Evolutionary conservation across 2,113 vertebrate genomes (phyloP), one percentile per base, ranked within the genome.

Genomic region (Anser cygnoides): DNA sequence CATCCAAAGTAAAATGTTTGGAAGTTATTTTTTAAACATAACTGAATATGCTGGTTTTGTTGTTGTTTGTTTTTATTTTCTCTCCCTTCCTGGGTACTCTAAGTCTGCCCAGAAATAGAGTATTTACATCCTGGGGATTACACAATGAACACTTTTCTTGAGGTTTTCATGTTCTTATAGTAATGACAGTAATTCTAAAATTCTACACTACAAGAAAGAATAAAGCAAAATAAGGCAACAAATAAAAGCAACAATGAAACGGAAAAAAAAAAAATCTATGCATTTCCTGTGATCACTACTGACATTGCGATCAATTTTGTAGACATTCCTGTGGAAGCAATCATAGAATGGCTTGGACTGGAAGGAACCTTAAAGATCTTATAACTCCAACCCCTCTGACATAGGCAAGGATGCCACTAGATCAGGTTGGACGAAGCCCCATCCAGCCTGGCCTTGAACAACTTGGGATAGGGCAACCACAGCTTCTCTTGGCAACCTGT

Each of bases 101-200:
- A 59, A 68, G 5, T 21, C 21, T 89, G 19, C 70, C 29, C 59
- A 83, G 54, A 92, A 92, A 17, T 4, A 76, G 8, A 68, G 2
- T 39, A 57, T 72, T 72, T 82, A 39, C 4, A 49, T 12, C 57
- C 28, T 65, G 4, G n/a, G 39, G 44, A 39, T 57, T 79, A 39
- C 49, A 33, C 19, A 39, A 86, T 4, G 22, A 18, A 37, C 5
- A 23, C 72, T 90, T 90, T 93, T 86, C 63, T 43, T 52, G 33
- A 46, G n/a, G 22, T 20, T 76, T 85, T 70, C 9, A 23, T 80
- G 61, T 6, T 25, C 22, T 52, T 11, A 1, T 44, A 39, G 49
- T 89, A 92, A 80, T 85, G 37, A 84, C 16, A 75, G 9, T 33
- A 46, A 86, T 90, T 79, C 79, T 83, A 75, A 67, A 79, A 83